Conservation (phyloP, 64 coral and sea anemone genomes). For the Astreopora myriophthalma region DNA sequence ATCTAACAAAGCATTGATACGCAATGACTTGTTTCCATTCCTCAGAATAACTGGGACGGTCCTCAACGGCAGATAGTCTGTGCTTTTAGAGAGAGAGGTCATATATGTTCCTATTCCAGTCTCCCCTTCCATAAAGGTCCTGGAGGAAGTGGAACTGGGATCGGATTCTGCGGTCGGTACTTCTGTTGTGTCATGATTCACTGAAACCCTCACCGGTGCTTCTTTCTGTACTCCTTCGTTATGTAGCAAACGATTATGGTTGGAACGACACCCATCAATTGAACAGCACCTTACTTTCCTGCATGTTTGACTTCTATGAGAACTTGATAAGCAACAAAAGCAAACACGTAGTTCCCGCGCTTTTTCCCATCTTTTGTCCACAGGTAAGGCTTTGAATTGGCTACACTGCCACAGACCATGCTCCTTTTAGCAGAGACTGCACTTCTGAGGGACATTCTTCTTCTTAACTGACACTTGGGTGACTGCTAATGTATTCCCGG, state of each 20-base stretch:
- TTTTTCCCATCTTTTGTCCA: neutral
- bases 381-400: neutral
- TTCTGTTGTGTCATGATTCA: neutral
- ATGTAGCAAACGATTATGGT: neutral
- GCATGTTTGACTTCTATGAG: neutral
- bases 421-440: neutral
- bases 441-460: neutral
- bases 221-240: neutral
- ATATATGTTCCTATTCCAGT: neutral
- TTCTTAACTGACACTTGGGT: neutral
- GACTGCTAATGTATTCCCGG: neutral
- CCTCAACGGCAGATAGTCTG: neutral
- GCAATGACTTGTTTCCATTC: neutral
- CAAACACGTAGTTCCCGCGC: neutral
- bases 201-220: neutral
- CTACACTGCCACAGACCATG: slow-evolving; percentile 25
- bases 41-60: neutral
- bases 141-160: too few species aligned
- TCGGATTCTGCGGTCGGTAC: neutral
- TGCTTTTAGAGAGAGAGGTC: neutral
- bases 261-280: slow-evolving; percentile 13
- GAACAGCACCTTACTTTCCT: neutral
- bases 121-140: neutral
- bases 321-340: neutral
- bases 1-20: neutral